These are phyloP conservation scores for Stichopus chloronotus DNA, from an alignment of 35 echinoderm and acorn worm genomes.

Conservation along the genomic window DNA sequence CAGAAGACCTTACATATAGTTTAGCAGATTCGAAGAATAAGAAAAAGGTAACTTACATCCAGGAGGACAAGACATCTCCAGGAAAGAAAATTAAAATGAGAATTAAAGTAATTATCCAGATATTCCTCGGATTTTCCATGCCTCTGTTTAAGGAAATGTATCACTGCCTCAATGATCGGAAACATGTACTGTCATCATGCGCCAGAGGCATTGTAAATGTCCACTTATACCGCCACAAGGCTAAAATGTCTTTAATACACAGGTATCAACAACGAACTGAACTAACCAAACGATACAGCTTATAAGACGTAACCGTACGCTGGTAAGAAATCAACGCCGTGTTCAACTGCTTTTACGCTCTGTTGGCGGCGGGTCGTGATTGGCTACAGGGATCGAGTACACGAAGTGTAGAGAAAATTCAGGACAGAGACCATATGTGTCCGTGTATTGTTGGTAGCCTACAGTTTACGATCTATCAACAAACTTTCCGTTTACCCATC, in stretches of 20 bases:
- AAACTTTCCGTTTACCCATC: not conserved
- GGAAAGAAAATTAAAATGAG: slow-evolving; percentile 15
- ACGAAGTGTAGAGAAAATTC: not conserved
- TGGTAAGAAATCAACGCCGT: not conserved
- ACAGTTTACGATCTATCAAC: not conserved
- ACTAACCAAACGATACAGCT: not conserved
- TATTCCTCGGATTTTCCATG: slow-evolving; percentile 24
- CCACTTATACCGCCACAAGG: not conserved
- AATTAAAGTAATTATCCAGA: not conserved
- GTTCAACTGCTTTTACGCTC: not conserved
- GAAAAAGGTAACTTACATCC: slow-evolving; percentile 30
- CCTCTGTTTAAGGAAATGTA: not conserved
- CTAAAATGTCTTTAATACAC: not conserved
- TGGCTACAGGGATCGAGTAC: not conserved
- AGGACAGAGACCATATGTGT: not conserved
- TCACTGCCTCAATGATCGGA: not conserved
- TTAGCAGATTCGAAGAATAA: not conserved
- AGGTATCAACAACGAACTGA: not conserved
- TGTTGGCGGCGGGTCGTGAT: slow-evolving; percentile 4
- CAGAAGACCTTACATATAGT: no score
- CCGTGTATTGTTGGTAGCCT: not conserved
- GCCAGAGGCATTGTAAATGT: slow-evolving; percentile 13
- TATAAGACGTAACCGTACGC: not conserved
- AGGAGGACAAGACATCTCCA: not conserved
- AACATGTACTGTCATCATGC: not conserved